A percentile compares a stretch with the other conserved stretches of the same genome.
These are phyloP conservation scores for Hypomecis atomaria DNA, from an alignment of 2,888 invertebrate genomes.

Conservation along the genomic window DNA sequence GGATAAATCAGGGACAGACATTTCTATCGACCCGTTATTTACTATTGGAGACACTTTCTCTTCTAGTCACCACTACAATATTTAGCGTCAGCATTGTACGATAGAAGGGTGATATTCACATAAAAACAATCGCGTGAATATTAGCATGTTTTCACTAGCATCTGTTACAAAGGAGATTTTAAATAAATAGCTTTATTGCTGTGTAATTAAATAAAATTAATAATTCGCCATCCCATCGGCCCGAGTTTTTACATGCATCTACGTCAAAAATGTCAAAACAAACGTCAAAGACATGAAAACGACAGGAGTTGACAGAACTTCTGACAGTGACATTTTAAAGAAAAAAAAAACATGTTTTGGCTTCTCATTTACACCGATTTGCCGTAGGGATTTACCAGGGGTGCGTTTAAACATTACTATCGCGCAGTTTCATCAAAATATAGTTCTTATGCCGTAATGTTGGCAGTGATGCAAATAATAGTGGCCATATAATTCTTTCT, in stretches of 20 bases:
- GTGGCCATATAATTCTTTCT: no score
- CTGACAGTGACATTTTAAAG: no score
- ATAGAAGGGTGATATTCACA: conserved; percentile 36
- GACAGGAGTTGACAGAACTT: no score
- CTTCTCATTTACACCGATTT: no score
- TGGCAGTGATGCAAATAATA: no score
- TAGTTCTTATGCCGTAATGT: no score
- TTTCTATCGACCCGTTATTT: conserved; percentile 84
- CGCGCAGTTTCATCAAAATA: no score
- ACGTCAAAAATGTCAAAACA: background rate
- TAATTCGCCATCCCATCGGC: conserved; percentile 2
- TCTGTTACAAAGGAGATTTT: background rate
- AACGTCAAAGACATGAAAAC: no score
- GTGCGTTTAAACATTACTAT: no score
- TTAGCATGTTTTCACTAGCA: conserved; percentile 47
- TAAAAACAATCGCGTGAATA: conserved; percentile 35
- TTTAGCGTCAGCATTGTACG: conserved; percentile 66
- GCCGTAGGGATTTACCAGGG: no score
- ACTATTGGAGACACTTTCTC: conserved; percentile 80
- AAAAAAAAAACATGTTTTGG: no score
- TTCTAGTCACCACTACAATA: conserved; percentile 61
- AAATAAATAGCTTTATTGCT: conserved; percentile 1
- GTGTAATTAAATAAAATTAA: background rate
- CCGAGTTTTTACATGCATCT: no score
- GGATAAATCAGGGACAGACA: conserved; percentile 81